Percentiles rank a stretch among this genome's conserved stretches.
Conservation (phyloP, 2,888 invertebrate genomes). For the Tetranychus piercei region DNA sequence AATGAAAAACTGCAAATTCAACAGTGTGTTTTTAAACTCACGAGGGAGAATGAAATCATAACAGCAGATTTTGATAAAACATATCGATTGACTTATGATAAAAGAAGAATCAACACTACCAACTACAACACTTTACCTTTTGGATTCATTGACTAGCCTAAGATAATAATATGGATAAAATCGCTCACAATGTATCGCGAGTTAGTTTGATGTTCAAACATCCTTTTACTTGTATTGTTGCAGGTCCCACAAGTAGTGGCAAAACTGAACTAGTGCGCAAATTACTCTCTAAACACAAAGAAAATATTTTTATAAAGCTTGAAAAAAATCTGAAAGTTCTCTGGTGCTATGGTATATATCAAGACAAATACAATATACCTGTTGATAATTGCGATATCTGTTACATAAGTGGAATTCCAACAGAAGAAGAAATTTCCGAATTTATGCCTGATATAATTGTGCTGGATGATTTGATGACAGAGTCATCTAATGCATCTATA, state of each 20-base stretch:
- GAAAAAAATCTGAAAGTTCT: conserved; percentile 4
- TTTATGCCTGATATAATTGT: conserved; percentile 8
- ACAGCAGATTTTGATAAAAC: neutral
- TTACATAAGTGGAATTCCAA: conserved; percentile 8
- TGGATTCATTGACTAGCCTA: neutral
- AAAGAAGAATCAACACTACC: neutral
- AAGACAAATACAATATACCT: conserved; percentile 2
- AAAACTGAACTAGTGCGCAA: conserved; percentile 10
- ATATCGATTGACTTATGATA: neutral
- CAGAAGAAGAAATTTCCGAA: conserved; percentile 6
- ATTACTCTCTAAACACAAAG: neutral
- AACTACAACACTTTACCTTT: neutral
- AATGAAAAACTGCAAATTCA: neutral
- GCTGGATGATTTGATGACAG: conserved; percentile 16
- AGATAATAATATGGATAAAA: too few species aligned
- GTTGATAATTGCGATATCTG: neutral
- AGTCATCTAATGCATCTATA: neutral
- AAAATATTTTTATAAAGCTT: neutral
- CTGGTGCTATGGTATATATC: conserved; percentile 13
- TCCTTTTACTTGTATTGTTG: conserved; percentile 12
- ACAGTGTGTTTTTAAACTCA: neutral
- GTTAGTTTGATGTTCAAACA: neutral
- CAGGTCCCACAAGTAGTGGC: conserved; percentile 14
- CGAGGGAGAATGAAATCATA: neutral
- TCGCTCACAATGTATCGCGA: too few species aligned